phyloP scores from a whole-genome alignment of 2,888 invertebrate species.

The Selenia dentaria region DNA sequence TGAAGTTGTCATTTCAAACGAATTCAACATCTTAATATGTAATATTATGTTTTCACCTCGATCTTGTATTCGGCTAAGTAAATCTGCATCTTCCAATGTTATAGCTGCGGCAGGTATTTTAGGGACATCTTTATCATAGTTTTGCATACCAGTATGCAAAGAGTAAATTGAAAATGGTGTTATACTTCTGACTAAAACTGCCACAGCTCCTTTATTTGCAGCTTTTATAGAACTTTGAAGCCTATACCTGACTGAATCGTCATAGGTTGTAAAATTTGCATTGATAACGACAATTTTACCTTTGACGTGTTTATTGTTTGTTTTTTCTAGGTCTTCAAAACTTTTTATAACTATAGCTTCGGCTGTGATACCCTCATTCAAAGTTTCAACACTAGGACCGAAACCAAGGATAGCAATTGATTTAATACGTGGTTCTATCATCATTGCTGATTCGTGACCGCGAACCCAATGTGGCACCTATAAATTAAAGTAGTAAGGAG shows the following conservation, averaged over 20 bases:
- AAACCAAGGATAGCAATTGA: slow-evolving; percentile 87
- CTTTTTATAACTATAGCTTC: slow-evolving; percentile 88
- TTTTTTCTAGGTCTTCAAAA: slow-evolving; percentile 86
- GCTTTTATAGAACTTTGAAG: slow-evolving; percentile 86
- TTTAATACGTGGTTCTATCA: slow-evolving; percentile 85
- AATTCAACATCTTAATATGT: slow-evolving; percentile 87
- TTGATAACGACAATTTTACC: slow-evolving; percentile 92
- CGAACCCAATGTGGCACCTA: slow-evolving; percentile 79
- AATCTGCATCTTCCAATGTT: slow-evolving; percentile 90
- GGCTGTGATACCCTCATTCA: slow-evolving; percentile 87
- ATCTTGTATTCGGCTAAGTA: slow-evolving; percentile 86
- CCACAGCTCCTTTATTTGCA: slow-evolving; percentile 89
- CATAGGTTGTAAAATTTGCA: slow-evolving; percentile 86
- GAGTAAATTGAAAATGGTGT: slow-evolving; percentile 90
- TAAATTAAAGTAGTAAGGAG: slow-evolving; percentile 8
- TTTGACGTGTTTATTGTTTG: slow-evolving; percentile 61
- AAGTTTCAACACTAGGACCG: slow-evolving; percentile 88
- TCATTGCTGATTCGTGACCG: slow-evolving; percentile 85
- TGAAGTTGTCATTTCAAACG: slow-evolving; percentile 82
- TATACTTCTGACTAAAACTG: slow-evolving; percentile 88
- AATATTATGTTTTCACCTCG: slow-evolving; percentile 68
- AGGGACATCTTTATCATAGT: slow-evolving; percentile 81
- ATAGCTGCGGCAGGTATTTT: slow-evolving; percentile 90
- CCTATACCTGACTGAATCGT: slow-evolving; percentile 87
- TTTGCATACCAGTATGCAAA: slow-evolving; percentile 90